These are phyloP conservation scores for Craniophora ligustri DNA, from an alignment of 2,888 invertebrate species.

Conservation along the genomic window DNA sequence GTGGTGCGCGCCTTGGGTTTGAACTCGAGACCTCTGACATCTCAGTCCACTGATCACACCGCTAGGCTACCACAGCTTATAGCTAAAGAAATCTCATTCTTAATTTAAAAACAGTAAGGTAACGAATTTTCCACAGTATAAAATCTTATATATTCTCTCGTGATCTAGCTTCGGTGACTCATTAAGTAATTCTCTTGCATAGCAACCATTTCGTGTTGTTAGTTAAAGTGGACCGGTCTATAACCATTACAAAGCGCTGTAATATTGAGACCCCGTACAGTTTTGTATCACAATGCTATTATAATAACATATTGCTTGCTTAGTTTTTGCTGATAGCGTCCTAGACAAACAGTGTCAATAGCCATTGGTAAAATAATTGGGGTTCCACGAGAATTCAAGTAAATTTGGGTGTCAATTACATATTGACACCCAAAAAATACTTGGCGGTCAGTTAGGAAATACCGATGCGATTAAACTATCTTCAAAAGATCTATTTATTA, in stretches of 20 bases:
- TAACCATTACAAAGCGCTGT: neutral
- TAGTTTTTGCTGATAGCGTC: conserved; percentile 31
- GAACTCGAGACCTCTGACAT: no score
- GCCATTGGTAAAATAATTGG: conserved; percentile 23
- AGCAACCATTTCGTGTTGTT: neutral
- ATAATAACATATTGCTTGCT: conserved; percentile 35
- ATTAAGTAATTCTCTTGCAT: neutral
- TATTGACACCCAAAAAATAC: no score
- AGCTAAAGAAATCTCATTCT: no score
- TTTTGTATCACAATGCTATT: conserved; percentile 22
- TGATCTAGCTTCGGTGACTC: neutral
- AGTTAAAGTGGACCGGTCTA: neutral
- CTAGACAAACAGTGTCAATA: conserved; percentile 34
- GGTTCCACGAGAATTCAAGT: conserved; percentile 1
- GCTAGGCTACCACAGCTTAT: no score
- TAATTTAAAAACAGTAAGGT: no score
- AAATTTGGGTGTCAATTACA: no score
- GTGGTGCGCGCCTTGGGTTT: no score
- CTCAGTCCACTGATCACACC: no score
- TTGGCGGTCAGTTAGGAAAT: no score
- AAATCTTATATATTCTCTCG: neutral
- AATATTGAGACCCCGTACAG: neutral
- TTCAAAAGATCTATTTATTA: no score
- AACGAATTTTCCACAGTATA: no score
- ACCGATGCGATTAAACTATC: no score